These are phyloP conservation scores for Limnothrissa miodon DNA, from an alignment of 2,113 vertebrate species.

Conservation along the genomic window DNA sequence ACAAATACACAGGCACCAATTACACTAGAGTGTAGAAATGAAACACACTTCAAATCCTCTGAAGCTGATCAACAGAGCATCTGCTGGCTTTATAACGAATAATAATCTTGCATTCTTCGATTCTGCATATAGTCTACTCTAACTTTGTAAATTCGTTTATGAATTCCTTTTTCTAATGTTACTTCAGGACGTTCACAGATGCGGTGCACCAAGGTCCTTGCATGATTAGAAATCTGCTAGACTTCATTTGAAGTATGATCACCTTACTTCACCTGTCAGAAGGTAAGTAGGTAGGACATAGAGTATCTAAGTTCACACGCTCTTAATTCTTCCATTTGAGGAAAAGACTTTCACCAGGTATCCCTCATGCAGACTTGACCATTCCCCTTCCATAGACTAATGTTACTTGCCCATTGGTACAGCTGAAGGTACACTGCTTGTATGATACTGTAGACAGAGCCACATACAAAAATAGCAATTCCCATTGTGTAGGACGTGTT, in stretches of 20 bases:
- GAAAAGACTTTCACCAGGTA: background rate
- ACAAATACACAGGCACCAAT: slow-evolving; percentile 8
- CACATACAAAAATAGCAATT: background rate
- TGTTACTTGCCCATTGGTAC: background rate
- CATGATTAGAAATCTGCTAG: background rate
- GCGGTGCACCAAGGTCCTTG: too few species aligned
- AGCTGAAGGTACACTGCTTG: background rate
- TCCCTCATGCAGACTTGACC: background rate
- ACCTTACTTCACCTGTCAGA: background rate
- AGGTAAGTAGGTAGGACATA: background rate
- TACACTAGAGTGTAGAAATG: background rate
- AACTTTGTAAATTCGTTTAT: background rate
- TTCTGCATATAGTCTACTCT: background rate
- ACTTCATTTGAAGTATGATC: background rate
- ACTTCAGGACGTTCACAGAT: background rate
- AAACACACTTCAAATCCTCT: background rate
- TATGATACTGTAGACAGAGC: background rate
- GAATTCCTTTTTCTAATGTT: background rate
- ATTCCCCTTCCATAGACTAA: background rate
- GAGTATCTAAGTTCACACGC: background rate
- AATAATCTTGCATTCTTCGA: background rate
- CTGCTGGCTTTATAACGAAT: background rate
- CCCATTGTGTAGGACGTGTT: background rate
- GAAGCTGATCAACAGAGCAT: background rate
- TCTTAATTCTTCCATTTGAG: background rate